These are phyloP conservation scores for Ifrita kowaldi DNA, from an alignment of 2,113 vertebrate genomes.

Conservation along the genomic window DNA sequence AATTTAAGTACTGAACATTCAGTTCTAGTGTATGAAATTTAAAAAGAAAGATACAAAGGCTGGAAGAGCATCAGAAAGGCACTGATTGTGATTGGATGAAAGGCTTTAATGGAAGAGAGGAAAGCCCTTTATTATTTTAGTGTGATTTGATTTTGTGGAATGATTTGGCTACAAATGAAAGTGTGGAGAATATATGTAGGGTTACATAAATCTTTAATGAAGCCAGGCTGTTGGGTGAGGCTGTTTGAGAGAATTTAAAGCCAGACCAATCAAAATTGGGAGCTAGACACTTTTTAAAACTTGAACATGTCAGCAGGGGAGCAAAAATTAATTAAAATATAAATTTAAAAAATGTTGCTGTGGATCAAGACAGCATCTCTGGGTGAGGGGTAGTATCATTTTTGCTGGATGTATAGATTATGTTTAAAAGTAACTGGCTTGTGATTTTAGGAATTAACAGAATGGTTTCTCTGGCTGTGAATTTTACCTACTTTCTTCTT, in stretches of 20 bases:
- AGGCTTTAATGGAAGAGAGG: neutral
- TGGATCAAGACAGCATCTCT: neutral
- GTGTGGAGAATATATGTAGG: neutral
- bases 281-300: neutral
- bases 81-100: neutral
- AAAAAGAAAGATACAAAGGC: neutral
- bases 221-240: neutral
- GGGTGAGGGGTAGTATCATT: accelerated
- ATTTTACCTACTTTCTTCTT: neutral
- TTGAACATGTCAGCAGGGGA: neutral
- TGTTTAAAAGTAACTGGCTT: neutral
- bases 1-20: neutral
- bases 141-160: neutral
- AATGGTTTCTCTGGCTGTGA: neutral
- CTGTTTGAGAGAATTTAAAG: neutral
- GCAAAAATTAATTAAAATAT: neutral
- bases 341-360: accelerated
- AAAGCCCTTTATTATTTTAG: neutral
- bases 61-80: neutral
- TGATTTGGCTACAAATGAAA: neutral
- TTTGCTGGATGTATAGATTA: neutral
- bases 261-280: neutral
- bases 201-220: neutral
- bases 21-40: neutral
- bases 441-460: neutral